Conservation (phyloP, 2,888 invertebrate genomes). For the Pristionchus maxplancki region DNA sequence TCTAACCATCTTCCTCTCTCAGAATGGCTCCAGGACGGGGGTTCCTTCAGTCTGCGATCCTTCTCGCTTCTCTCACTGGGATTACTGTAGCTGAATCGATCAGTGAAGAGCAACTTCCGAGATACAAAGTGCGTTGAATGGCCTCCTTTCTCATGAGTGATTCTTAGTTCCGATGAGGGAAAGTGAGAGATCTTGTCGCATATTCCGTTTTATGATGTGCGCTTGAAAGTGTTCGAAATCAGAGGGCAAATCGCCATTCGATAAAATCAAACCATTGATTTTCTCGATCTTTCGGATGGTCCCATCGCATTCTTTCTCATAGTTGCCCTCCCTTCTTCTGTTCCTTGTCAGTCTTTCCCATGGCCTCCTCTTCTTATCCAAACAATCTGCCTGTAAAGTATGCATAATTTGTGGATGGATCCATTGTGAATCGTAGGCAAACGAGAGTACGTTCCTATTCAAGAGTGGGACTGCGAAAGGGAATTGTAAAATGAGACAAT, state of each 20-base stretch:
- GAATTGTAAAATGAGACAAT: no score
- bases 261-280: neutral
- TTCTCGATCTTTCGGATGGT: neutral
- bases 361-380: constrained; percentile 19
- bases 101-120: constrained; percentile 1
- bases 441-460: neutral
- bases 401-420: constrained; percentile 28
- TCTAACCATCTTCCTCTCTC: neutral
- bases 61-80: constrained; percentile 21
- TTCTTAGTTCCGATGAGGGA: neutral
- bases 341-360: neutral
- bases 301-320: neutral
- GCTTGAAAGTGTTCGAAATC: no score
- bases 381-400: neutral
- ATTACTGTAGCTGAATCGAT: constrained; percentile 13
- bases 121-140: constrained; percentile 11
- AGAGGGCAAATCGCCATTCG: neutral
- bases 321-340: neutral
- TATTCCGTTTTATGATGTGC: neutral
- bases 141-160: neutral
- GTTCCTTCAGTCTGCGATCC: constrained; percentile 1
- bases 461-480: neutral
- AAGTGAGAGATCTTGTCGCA: neutral
- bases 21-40: constrained; percentile 47
- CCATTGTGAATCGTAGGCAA: constrained; percentile 33